Percentiles rank a stretch among this genome's conserved stretches.
Evolutionary conservation across 2,113 vertebrate genomes (phyloP).

Genomic region (Microcebus jonahi): DNA sequence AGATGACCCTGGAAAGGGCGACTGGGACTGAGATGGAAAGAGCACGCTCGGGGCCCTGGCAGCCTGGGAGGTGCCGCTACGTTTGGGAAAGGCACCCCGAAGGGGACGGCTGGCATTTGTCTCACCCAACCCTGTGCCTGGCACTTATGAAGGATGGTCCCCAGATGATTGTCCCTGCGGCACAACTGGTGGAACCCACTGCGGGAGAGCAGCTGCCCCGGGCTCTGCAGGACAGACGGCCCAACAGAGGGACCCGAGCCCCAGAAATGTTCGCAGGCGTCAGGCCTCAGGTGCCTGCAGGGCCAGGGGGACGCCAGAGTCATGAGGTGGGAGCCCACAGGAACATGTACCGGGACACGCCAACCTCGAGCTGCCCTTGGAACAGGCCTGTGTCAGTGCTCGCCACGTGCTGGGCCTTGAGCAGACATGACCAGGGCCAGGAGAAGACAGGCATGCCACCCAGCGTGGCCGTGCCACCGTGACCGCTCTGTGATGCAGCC

Average conservation of each 20-base stretch:
- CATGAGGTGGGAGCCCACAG: not conserved
- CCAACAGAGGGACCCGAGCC: rapidly evolving
- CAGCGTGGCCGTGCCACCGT: rapidly evolving
- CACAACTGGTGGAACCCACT: rapidly evolving
- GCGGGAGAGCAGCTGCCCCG: not conserved
- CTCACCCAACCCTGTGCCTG: not conserved
- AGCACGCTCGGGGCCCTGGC: rapidly evolving
- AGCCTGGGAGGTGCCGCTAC: not conserved
- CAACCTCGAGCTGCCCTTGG: not conserved
- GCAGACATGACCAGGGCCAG: not conserved
- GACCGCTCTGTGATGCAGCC: not conserved
- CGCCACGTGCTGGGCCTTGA: not conserved
- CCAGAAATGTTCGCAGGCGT: not conserved
- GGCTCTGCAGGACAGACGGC: not conserved
- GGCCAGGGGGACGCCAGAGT: not conserved
- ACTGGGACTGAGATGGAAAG: not conserved
- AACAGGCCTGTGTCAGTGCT: not conserved
- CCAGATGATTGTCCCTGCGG: not conserved
- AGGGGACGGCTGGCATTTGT: not conserved
- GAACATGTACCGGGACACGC: rapidly evolving
- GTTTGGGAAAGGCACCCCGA: not conserved
- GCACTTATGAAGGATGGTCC: rapidly evolving
- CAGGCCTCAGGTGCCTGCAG: not conserved
- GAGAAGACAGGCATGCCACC: not conserved
- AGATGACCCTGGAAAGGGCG: not conserved